Base-by-base conservation (phyloP, 2,888 invertebrate genomes). In the Microctonus hyperodae region DNA sequence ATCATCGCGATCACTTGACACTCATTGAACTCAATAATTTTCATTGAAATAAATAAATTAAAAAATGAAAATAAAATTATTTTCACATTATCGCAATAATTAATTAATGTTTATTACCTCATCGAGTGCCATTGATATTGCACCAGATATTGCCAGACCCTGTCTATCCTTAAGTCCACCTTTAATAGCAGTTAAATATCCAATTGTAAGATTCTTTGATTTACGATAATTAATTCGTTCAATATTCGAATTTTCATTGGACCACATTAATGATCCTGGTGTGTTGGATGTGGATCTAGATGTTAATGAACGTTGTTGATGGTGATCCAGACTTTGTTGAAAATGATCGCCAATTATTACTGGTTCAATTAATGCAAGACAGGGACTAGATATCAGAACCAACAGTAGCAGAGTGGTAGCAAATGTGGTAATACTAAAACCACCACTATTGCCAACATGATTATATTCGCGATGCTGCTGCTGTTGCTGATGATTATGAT, bases 71-170 rank as follows among this genome's bases (percentile, higher is more conserved):
- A 23, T 23, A 22, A 50, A 6, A 13, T 22, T 23, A n/a, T n/a
- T n/a, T n/a, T n/a, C n/a, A n/a, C n/a, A n/a, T 23, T 50, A 22
- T 23, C 4, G 13, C 23, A 11, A 13, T 6, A 7, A 22, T 13
- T 48, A 16, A 22, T 2, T n/a, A 25, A 11, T 25, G 1, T 11
- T 11, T 51, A 25, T 76, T 79, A 96, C 94, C 88, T 93, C 90
- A 75, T 95, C 90, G 66, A 97, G 88, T 62, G 97, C 97, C 88
- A 93, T 90, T 55, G 94, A 90, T 74, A 97, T 88, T 63, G 97
- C 97, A 66, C 97, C 97, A 62, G 95, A 95, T 78, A 96, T 92
- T 72, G 92, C 89, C 77, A 96, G 88, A 22, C 96, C 96, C 85
- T 94, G 93, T 72, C 93, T 88, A 82, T 92, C 92, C 78, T 90